Conservation (phyloP, 1,140 invertebrate genomes). For the Lucilia cuprina region DNA sequence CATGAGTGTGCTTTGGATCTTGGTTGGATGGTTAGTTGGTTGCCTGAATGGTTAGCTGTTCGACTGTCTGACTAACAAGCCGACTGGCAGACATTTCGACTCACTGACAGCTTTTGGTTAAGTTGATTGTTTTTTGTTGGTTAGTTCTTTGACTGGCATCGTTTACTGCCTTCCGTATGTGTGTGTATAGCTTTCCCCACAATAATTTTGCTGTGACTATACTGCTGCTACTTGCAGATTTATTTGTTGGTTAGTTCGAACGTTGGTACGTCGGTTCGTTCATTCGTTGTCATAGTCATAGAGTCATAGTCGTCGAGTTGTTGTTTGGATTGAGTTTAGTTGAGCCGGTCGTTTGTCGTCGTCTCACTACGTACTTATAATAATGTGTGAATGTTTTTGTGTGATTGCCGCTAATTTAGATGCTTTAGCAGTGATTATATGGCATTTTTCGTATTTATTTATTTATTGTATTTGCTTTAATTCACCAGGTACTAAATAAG, state of each 20-base stretch:
- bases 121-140: neutral
- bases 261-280: neutral
- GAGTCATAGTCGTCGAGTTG: conserved; percentile 2
- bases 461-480: conserved; percentile 35
- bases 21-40: neutral
- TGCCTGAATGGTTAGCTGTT: neutral
- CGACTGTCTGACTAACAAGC: neutral
- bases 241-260: neutral
- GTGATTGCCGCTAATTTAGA: conserved; percentile 35
- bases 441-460: conserved; percentile 35
- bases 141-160: neutral
- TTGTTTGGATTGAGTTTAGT: neutral
- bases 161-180: too few species aligned
- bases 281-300: neutral
- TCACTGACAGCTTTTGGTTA: neutral
- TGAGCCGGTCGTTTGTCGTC: neutral
- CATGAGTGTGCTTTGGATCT: neutral
- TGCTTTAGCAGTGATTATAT: conserved; percentile 35
- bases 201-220: too few species aligned
- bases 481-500: conserved; percentile 35
- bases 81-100: neutral
- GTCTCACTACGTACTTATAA: neutral
- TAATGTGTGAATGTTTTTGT: conserved; percentile 35
- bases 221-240: neutral
- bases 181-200: too few species aligned